These are phyloP conservation scores for Salticus scenicus DNA, from an alignment of 2,888 invertebrate species.

Conservation along the genomic window DNA sequence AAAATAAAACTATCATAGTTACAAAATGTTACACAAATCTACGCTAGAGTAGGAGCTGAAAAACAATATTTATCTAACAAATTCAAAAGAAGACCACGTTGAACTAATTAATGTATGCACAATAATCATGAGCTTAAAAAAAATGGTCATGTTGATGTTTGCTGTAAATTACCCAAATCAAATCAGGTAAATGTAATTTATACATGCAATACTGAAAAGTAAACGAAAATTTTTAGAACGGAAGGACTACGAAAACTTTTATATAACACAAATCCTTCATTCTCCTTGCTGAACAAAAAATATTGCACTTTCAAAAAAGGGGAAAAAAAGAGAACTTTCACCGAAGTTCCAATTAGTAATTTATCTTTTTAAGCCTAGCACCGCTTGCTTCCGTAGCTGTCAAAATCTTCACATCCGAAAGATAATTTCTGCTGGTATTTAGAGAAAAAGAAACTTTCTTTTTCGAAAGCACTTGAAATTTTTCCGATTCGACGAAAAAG, in stretches of 20 bases:
- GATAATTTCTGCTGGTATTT: background rate
- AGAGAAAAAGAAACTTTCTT: background rate
- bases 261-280: background rate
- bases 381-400: background rate
- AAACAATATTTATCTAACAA: too few species aligned
- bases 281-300: background rate
- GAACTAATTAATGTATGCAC: too few species aligned
- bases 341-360: conserved; percentile 3
- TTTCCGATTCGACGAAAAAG: background rate
- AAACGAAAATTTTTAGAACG: background rate
- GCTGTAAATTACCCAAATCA: too few species aligned
- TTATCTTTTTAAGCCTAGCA: background rate
- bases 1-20: too few species aligned
- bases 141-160: too few species aligned
- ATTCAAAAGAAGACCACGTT: too few species aligned
- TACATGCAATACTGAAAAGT: background rate
- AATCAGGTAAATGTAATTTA: background rate
- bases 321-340: background rate
- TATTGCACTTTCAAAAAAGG: background rate
- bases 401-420: conserved; percentile 7
- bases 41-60: too few species aligned
- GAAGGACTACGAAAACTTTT: background rate
- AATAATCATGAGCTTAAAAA: too few species aligned
- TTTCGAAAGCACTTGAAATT: background rate
- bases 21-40: too few species aligned